phyloP scores from a whole-genome alignment of 2,113 vertebrate species.

The Pelobates fuscus region DNA sequence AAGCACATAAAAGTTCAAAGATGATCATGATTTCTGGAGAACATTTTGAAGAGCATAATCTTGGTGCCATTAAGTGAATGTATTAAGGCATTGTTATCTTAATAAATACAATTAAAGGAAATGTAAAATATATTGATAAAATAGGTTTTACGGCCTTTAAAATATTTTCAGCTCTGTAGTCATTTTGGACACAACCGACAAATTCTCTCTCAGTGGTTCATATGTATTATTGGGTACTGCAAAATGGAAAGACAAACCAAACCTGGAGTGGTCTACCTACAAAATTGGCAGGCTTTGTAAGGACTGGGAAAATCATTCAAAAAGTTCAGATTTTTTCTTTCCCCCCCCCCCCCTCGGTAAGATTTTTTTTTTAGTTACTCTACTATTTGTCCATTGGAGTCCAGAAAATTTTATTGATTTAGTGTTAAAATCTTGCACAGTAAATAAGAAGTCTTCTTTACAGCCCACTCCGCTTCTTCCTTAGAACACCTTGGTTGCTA shows the following conservation, averaged over 20 bases:
- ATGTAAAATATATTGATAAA: not conserved
- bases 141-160: not conserved
- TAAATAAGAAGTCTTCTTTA: slow-evolving; percentile 53
- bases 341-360: too few species aligned
- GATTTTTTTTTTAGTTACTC: not conserved
- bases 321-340: too few species aligned
- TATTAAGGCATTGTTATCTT: slow-evolving; percentile 4
- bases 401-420: not conserved
- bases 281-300: too few species aligned
- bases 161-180: too few species aligned
- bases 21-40: too few species aligned
- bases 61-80: not conserved
- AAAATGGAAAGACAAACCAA: too few species aligned
- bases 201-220: too few species aligned
- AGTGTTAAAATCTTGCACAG: slow-evolving; percentile 33
- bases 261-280: too few species aligned
- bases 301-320: too few species aligned
- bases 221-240: too few species aligned
- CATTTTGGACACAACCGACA: too few species aligned
- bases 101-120: not conserved
- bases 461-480: slow-evolving; percentile 77
- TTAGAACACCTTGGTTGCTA: slow-evolving; percentile 75
- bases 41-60: not conserved
- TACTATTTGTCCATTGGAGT: not conserved
- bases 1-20: too few species aligned